These are phyloP conservation scores for Erinaceus europaeus DNA, from an alignment of 2,113 vertebrate species.

Conservation along the genomic window DNA sequence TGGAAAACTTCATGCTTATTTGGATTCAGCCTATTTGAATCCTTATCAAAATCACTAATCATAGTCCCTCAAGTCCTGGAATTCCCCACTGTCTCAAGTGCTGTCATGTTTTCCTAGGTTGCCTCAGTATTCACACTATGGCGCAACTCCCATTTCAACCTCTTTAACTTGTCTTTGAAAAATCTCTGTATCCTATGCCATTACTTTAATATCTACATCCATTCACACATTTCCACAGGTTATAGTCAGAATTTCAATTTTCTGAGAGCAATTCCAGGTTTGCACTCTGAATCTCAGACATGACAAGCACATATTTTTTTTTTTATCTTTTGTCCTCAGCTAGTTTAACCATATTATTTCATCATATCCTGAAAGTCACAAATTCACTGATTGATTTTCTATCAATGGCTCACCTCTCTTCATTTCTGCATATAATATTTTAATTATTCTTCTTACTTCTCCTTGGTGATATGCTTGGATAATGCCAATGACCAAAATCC, in stretches of 20 bases:
- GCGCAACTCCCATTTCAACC: background rate
- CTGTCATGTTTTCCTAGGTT: background rate
- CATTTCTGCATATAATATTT: no score
- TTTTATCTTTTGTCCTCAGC: no score
- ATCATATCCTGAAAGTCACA: background rate
- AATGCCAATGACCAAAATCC: no score
- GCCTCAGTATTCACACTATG: background rate
- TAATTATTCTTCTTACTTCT: background rate
- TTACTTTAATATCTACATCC: background rate
- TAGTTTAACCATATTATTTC: background rate
- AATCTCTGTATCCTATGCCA: background rate
- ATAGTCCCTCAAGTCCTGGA: background rate
- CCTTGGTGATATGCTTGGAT: background rate
- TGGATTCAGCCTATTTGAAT: background rate
- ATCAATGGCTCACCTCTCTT: background rate
- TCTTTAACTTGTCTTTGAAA: background rate
- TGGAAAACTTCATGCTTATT: constrained; percentile 32
- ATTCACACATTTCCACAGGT: background rate
- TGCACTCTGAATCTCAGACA: background rate
- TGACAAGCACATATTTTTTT: no score
- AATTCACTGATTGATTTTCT: background rate
- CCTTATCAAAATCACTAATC: background rate
- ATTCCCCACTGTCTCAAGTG: background rate
- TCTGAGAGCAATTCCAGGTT: background rate
- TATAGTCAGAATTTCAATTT: background rate